A percentile compares a stretch with the other conserved stretches of the same genome.
These are phyloP conservation scores for Imbricaverruca yamaguchii DNA, from an alignment of 2,888 invertebrate species.

Conservation along the genomic window DNA sequence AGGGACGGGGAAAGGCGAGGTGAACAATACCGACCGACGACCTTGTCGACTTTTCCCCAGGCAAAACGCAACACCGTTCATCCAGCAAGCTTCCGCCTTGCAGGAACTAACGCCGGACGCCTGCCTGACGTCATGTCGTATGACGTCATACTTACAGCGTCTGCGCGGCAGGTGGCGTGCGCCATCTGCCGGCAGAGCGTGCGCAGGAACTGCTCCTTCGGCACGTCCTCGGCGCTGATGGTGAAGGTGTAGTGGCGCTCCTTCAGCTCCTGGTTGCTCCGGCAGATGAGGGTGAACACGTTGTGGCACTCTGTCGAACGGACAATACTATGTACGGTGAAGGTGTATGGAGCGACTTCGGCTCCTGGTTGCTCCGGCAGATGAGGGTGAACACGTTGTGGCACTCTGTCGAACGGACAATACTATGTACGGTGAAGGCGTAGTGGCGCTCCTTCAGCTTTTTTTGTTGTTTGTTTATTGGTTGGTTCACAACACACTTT, in stretches of 20 bases:
- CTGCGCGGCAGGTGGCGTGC: conserved; percentile 82
- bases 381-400: conserved; percentile 84
- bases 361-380: conserved; percentile 75
- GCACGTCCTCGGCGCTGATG: conserved; percentile 68
- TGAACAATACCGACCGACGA: too few species aligned
- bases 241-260: conserved; percentile 79
- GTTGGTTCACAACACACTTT: too few species aligned
- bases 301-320: conserved; percentile 65
- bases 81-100: not conserved
- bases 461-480: too few species aligned
- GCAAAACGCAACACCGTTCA: not conserved
- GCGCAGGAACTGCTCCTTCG: conserved; percentile 68
- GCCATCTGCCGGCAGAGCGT: conserved; percentile 84
- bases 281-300: conserved; percentile 81
- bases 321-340: too few species aligned
- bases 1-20: too few species aligned
- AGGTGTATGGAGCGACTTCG: too few species aligned
- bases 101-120: not conserved
- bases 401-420: conserved; percentile 57
- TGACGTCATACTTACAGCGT: conserved; percentile 56
- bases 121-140: not conserved
- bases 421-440: too few species aligned
- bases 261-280: conserved; percentile 76
- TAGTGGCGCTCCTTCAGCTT: conserved; percentile 76
- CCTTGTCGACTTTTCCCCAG: not conserved